Evolutionary conservation across 30 jellyfish, hydroid and myxozoan genomes (phyloP).

Genomic region (Cassiopea andromeda): DNA sequence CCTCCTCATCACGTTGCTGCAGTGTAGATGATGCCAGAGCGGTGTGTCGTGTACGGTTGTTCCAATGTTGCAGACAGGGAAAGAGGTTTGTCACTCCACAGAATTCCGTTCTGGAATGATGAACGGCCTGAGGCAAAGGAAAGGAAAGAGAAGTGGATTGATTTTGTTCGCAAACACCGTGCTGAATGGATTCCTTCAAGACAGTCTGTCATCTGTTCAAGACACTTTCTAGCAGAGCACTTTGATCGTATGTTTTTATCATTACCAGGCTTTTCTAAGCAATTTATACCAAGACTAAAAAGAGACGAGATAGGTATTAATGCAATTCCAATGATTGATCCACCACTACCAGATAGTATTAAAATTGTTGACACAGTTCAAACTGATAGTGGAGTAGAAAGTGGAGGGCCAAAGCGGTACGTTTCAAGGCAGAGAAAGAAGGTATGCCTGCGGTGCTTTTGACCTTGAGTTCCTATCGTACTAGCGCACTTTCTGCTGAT

Average conservation of each 20-base stretch:
- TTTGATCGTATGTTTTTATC: constrained; percentile 9
- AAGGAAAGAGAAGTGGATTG: constrained; percentile 30
- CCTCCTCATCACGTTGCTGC: neutral
- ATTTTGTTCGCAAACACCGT: constrained; percentile 15
- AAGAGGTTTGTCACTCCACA: constrained; percentile 24
- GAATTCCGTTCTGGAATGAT: constrained; percentile 23
- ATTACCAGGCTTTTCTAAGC: constrained; percentile 5
- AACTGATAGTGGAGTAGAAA: constrained; percentile 7
- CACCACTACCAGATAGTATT: constrained; percentile 4
- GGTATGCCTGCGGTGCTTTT: neutral
- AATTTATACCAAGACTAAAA: neutral
- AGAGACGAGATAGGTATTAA: constrained; percentile 12
- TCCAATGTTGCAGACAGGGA: constrained; percentile 9
- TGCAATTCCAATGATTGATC: constrained; percentile 12
- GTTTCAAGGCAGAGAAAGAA: constrained; percentile 6
- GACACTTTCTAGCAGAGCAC: constrained; percentile 18
- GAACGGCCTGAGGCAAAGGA: constrained; percentile 18
- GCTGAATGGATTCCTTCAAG: constrained; percentile 20
- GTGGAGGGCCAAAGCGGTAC: constrained; percentile 13
- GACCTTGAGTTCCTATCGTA: neutral
- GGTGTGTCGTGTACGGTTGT: constrained; percentile 43
- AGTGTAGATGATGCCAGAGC: constrained; percentile 7
- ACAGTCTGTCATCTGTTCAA: constrained; percentile 28
- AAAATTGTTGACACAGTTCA: neutral
- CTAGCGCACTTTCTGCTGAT: neutral